Evolutionary conservation across 2,113 vertebrate genomes (phyloP).

Genomic region (Macquaria australasica): DNA sequence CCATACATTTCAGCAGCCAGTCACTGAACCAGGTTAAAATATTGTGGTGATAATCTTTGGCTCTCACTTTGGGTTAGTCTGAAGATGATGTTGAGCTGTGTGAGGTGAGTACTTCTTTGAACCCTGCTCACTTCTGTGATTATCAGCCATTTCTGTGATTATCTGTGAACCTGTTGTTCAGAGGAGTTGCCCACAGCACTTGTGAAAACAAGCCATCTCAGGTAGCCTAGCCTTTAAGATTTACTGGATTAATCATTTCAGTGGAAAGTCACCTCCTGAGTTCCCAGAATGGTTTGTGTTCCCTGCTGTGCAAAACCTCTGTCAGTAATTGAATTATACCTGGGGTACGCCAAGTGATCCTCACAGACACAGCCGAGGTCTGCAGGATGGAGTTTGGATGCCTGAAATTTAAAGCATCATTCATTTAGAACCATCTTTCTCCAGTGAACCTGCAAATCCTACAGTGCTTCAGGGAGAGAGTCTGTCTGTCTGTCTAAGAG

Average conservation of each 20-base stretch:
- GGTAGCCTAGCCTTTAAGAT: constrained; percentile 43
- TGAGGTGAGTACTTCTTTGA: constrained; percentile 5
- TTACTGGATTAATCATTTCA: constrained; percentile 68
- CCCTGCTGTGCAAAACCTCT: constrained; percentile 38
- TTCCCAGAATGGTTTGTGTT: constrained; percentile 49
- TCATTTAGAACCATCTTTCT: constrained; percentile 44
- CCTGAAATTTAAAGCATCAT: constrained; percentile 58
- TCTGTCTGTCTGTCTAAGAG: background rate
- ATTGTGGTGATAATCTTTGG: constrained; percentile 12
- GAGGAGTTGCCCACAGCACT: constrained; percentile 40
- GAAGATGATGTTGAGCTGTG: background rate
- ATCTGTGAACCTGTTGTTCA: constrained; percentile 28
- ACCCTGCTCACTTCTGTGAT: constrained; percentile 8
- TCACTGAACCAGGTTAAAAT: background rate
- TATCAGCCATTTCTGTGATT: constrained; percentile 23
- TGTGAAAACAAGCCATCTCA: constrained; percentile 37
- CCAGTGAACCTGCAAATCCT: constrained; percentile 18
- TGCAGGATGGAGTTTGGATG: constrained; percentile 11
- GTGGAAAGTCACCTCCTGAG: constrained; percentile 51
- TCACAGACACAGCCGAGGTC: constrained; percentile 9
- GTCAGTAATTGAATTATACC: constrained; percentile 68
- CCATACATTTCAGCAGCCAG: constrained; percentile 1
- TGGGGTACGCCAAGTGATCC: constrained; percentile 19
- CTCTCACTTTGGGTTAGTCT: background rate
- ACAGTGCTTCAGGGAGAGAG: constrained; percentile 29